Conservation (phyloP, 2,113 vertebrate genomes). For the Noctilio leporinus region DNA sequence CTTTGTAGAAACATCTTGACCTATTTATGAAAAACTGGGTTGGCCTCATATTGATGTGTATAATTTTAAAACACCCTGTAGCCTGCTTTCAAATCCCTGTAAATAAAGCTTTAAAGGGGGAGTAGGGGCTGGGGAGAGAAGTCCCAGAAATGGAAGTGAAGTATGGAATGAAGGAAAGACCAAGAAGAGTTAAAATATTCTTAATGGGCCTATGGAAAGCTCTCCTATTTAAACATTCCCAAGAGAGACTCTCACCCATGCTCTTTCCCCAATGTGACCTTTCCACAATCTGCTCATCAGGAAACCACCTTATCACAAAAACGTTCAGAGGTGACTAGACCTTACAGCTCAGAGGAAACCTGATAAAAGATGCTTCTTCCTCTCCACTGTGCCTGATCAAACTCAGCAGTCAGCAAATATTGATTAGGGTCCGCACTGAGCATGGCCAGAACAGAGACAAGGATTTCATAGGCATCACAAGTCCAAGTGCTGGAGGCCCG, state of each 20-base stretch:
- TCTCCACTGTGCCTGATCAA: background rate
- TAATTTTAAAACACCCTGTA: conserved; percentile 44
- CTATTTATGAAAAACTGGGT: conserved; percentile 61
- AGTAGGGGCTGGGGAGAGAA: background rate
- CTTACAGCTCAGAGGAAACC: background rate
- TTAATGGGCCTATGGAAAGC: background rate
- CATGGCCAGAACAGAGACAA: background rate
- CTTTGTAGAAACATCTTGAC: conserved; percentile 51
- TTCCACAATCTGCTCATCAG: background rate
- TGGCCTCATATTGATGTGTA: conserved; percentile 13
- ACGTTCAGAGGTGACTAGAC: background rate
- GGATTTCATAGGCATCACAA: background rate
- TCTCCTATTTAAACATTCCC: background rate
- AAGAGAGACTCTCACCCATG: background rate
- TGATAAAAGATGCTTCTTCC: background rate
- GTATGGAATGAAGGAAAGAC: background rate
- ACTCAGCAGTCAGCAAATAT: background rate
- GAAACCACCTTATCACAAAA: background rate
- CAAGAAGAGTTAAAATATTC: background rate
- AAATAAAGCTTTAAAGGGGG: background rate
- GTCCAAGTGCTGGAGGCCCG: accelerated
- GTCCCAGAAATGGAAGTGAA: background rate
- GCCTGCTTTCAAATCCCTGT: conserved; percentile 26
- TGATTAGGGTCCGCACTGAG: background rate
- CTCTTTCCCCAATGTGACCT: background rate